Conservation (phyloP, 2,113 vertebrate species). For the Poicephalus meyeri region DNA sequence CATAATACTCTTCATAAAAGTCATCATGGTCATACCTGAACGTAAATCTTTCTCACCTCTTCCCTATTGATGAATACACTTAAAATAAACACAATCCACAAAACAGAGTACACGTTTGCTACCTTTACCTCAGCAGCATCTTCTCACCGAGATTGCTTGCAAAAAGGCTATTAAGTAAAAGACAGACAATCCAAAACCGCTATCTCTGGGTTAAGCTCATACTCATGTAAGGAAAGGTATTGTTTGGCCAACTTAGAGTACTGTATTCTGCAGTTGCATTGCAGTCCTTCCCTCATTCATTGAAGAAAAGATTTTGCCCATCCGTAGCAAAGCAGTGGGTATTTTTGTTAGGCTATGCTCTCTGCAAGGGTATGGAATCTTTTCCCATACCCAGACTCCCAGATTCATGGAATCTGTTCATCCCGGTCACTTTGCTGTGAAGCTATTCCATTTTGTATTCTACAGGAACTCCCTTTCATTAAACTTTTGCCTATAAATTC, state of each 20-base stretch:
- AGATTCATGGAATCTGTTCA: background rate
- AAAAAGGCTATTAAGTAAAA: background rate
- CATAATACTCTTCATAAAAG: background rate
- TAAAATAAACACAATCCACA: background rate
- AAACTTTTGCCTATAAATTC: background rate
- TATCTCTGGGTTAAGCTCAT: background rate
- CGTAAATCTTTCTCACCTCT: background rate
- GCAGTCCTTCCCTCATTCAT: background rate
- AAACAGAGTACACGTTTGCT: background rate
- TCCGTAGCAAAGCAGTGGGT: background rate
- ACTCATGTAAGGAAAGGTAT: background rate
- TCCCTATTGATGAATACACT: background rate
- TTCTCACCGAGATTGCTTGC: background rate
- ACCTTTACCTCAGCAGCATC: background rate
- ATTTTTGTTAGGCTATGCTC: background rate
- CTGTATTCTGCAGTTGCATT: background rate
- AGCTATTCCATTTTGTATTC: background rate
- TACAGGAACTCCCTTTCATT: background rate
- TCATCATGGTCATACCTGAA: background rate
- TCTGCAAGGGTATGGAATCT: background rate
- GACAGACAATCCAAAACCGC: background rate
- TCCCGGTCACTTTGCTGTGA: background rate
- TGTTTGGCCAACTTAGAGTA: background rate
- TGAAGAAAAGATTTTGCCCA: background rate
- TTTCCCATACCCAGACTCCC: background rate